Evolutionary conservation across 1,140 invertebrate species (phyloP).

Genomic region (Hydropsyche tenuis): DNA sequence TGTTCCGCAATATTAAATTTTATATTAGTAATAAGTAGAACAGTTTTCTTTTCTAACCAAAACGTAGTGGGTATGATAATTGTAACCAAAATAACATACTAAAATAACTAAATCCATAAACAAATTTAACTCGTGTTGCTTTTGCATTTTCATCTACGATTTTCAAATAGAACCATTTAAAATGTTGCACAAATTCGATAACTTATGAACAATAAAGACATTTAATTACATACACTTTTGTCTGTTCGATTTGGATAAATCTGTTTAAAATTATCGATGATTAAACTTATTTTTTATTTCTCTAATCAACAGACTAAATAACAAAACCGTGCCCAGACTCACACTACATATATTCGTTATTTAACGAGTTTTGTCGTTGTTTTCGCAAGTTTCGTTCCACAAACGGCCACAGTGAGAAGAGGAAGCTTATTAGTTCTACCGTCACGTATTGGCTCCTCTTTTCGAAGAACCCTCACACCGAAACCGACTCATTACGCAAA

Average conservation of each 20-base stretch:
- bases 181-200: conserved; percentile 5
- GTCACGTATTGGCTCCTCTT: neutral
- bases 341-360: neutral
- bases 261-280: neutral
- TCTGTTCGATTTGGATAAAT: too few species aligned
- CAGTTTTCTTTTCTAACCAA: too few species aligned
- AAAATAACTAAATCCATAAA: conserved; percentile 33
- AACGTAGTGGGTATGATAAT: neutral
- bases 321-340: too few species aligned
- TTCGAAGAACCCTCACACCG: neutral
- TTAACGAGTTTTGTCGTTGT: conserved; percentile 6
- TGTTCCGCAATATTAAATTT: too few species aligned
- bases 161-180: conserved; percentile 35
- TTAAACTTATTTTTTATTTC: neutral
- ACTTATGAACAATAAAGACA: too few species aligned
- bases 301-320: neutral
- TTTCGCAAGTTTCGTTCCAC: neutral
- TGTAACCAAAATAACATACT: conserved; percentile 17
- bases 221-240: too few species aligned
- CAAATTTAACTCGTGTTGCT: conserved; percentile 9
- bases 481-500: too few species aligned
- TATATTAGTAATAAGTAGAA: too few species aligned
- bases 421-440: conserved; percentile 3
- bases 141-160: conserved; percentile 5
- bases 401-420: too few species aligned